These are phyloP conservation scores for Coendou prehensilis DNA, from an alignment of 2,797 vertebrate species.

Conservation along the genomic window DNA sequence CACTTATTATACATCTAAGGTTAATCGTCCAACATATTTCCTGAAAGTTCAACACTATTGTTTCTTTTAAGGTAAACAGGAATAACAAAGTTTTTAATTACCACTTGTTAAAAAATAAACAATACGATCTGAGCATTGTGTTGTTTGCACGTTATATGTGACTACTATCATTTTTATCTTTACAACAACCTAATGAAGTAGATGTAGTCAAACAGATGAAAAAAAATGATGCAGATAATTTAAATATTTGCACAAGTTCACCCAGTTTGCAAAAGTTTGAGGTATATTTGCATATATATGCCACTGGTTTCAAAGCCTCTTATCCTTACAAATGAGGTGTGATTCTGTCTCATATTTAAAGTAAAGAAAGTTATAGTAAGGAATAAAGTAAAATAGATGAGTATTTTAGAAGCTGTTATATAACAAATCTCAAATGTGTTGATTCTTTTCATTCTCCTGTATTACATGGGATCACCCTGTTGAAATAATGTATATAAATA, in stretches of 20 bases:
- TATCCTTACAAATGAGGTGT: neutral
- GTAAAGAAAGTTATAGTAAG: neutral
- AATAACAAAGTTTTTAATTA: slow-evolving; percentile 4
- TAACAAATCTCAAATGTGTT: slow-evolving; percentile 12
- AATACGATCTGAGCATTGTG: neutral
- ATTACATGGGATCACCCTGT: neutral
- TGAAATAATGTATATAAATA: slow-evolving; percentile 2
- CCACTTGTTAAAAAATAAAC: neutral
- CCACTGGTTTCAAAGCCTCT: slow-evolving; percentile 3
- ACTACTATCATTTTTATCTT: neutral
- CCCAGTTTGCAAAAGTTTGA: neutral
- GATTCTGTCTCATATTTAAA: slow-evolving; percentile 40
- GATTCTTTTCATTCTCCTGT: neutral
- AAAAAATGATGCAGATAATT: neutral
- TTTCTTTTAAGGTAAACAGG: neutral
- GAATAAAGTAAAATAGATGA: slow-evolving; percentile 5
- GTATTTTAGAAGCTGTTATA: neutral
- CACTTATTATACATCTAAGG: neutral
- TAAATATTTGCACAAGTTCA: slow-evolving; percentile 6
- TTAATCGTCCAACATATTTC: neutral
- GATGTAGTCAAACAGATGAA: neutral
- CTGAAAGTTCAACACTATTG: neutral
- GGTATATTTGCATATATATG: neutral
- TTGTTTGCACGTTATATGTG: neutral
- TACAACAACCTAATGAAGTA: neutral